Evolutionary conservation across 2,113 vertebrate species (phyloP), one percentile per base, ranked within the genome.

Genomic region (Triplophysa tibetana): DNA sequence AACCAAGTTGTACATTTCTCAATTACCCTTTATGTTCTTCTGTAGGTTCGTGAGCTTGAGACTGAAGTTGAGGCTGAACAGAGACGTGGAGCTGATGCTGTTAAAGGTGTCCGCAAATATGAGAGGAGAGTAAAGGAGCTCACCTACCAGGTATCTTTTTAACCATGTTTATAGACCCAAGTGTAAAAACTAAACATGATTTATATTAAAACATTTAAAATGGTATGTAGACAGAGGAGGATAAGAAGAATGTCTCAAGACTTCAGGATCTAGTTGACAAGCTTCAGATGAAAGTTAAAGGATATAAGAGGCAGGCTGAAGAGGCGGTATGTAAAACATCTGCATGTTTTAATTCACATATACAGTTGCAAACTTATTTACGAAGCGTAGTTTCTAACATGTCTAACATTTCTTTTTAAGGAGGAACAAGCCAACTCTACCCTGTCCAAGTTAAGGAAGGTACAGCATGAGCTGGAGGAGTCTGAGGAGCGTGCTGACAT

Each of bases 401-500:
- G 33, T 0, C 6, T 7, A 38, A 38, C 6, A 38, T 1, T 38
- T 0, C 7, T 8, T 38, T 38, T 38, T 38, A 38, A 93, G 92
- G 94, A 90, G 78, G 87, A 92, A 56, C 78, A 88, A 78, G 89
- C 90, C 84, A 92, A 84, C 43, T 11, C 0, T 0, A 86, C 93
- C 63, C 50, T 91, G 80, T 89, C 89, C 78, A 90, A 91, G 84
- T 93, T 91, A 88, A 92, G 93, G 72, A 93, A 93, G 80, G 72
- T 92, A 50, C 94, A 95, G 86, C 92, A 95, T 50, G 92, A 94
- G 78, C 87, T 95, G 77, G 93, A 95, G 79, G 93, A 95, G 86
- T 91, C 94, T 5, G 91, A 95, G 85, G 94, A 95, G 84, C 88
- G 93, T 38, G 93, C 92, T 0, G 94, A 95, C 29, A 93, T 94